phyloP scores from a whole-genome alignment of 2,113 vertebrate genomes.

The Emydura subglobosa region DNA sequence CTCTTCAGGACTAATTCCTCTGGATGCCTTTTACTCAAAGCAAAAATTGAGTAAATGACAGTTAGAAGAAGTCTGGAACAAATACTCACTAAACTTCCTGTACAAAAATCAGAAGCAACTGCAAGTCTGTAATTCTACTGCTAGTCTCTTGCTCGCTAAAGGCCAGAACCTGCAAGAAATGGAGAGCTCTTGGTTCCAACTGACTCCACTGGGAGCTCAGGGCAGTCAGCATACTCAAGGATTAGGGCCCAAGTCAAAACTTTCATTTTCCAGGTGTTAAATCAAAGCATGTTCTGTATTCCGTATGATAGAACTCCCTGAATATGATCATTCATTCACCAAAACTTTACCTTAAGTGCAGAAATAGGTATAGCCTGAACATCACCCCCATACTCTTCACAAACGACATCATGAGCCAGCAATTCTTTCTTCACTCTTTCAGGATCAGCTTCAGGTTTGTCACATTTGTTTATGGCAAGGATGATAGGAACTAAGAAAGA shows the following conservation, averaged over 20 bases:
- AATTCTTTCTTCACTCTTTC: constrained; percentile 90
- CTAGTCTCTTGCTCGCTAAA: neutral
- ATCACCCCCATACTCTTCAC: constrained; percentile 95
- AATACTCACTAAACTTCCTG: neutral
- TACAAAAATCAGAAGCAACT: neutral
- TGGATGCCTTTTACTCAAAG: neutral
- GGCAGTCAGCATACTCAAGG: neutral
- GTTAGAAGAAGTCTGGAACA: neutral
- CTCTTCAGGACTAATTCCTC: neutral
- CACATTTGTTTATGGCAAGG: constrained; percentile 96
- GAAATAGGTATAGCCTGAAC: constrained; percentile 92
- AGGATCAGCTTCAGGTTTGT: constrained; percentile 89
- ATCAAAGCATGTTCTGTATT: neutral
- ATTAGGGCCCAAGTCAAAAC: neutral
- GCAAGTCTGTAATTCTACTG: neutral
- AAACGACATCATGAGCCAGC: constrained; percentile 87
- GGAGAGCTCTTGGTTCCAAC: neutral
- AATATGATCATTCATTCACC: neutral
- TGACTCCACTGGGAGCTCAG: neutral
- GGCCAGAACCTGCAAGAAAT: neutral
- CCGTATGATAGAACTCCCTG: fast-evolving
- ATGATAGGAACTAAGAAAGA: constrained; percentile 88
- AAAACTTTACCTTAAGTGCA: constrained; percentile 87
- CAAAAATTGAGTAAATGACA: neutral
- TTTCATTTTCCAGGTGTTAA: neutral